These are phyloP conservation scores for Phengaris alcon DNA, from an alignment of 2,888 invertebrate species.

Conservation along the genomic window DNA sequence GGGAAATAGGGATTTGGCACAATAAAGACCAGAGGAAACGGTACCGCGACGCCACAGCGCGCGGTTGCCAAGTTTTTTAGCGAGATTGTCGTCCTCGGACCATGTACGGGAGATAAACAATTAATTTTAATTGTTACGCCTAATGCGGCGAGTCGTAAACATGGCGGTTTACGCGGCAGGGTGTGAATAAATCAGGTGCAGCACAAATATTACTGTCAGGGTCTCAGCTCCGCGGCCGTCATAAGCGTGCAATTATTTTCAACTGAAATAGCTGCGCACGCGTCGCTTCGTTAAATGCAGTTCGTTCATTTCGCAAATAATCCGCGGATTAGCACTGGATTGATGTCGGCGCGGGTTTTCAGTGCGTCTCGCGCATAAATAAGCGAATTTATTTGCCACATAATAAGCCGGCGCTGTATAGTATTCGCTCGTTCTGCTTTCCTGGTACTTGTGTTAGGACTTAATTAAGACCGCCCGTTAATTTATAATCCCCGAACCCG, in stretches of 20 bases:
- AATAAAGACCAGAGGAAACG: slow-evolving; percentile 42
- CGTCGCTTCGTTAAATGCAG: slow-evolving; percentile 61
- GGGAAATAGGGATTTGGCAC: slow-evolving; percentile 39
- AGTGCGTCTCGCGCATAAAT: slow-evolving; percentile 62
- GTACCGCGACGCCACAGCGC: slow-evolving; percentile 35
- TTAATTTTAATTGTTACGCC: slow-evolving; percentile 42
- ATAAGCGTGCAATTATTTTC: slow-evolving; percentile 58
- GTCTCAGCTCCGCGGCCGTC: slow-evolving; percentile 52
- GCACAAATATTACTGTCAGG: slow-evolving; percentile 66
- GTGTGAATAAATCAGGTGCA: slow-evolving; percentile 64
- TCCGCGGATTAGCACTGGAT: slow-evolving; percentile 62
- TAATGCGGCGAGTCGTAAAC: slow-evolving; percentile 58
- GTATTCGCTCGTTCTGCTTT: slow-evolving; percentile 53
- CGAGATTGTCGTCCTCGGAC: slow-evolving; percentile 4
- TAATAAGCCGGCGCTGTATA: slow-evolving; percentile 46
- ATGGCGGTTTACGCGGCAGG: slow-evolving; percentile 53
- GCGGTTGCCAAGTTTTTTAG: slow-evolving; percentile 46
- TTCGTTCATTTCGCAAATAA: slow-evolving; percentile 63
- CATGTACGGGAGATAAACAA: slow-evolving; percentile 32
- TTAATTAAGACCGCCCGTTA: slow-evolving; percentile 50
- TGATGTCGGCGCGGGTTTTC: slow-evolving; percentile 60
- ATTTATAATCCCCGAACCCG: slow-evolving; percentile 31
- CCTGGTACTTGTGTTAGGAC: slow-evolving; percentile 49
- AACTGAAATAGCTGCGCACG: slow-evolving; percentile 55
- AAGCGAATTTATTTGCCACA: slow-evolving; percentile 50